These are phyloP conservation scores for Camponotus fellah DNA, from an alignment of 2,888 invertebrate species.

Conservation along the genomic window DNA sequence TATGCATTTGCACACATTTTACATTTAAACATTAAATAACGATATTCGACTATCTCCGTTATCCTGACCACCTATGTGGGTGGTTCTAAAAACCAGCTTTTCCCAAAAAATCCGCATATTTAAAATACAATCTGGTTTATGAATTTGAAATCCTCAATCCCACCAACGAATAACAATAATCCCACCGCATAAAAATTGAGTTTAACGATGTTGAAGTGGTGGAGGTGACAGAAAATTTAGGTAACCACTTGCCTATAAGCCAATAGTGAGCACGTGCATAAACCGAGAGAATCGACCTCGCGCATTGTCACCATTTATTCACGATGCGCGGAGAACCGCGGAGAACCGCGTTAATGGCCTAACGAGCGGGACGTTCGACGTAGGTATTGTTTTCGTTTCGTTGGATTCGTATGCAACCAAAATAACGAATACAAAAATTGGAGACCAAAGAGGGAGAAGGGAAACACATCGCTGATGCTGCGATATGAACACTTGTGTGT, in stretches of 20 bases:
- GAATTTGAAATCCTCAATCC: slow-evolving; percentile 29
- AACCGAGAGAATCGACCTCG: slow-evolving; percentile 45
- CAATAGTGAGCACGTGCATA: slow-evolving; percentile 33
- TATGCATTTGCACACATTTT: not conserved
- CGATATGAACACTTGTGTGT: slow-evolving; percentile 17
- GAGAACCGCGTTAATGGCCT: slow-evolving; percentile 52
- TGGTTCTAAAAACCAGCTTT: not conserved
- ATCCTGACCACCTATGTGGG: not conserved
- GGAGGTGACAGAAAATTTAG: slow-evolving; percentile 31
- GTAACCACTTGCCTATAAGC: slow-evolving; percentile 25
- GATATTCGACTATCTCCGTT: not conserved
- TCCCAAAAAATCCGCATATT: not conserved
- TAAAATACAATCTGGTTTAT: slow-evolving; percentile 29
- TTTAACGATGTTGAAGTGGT: slow-evolving; percentile 29
- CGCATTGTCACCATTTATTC: slow-evolving; percentile 52
- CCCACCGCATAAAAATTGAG: slow-evolving; percentile 29
- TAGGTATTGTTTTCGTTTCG: slow-evolving; percentile 54
- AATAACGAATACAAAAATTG: slow-evolving; percentile 37
- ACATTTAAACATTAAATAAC: not conserved
- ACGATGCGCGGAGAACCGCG: slow-evolving; percentile 42
- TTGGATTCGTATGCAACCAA: slow-evolving; percentile 43
- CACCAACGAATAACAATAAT: slow-evolving; percentile 30
- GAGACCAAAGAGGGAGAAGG: not conserved
- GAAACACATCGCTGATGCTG: slow-evolving; percentile 6
- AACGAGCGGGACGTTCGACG: slow-evolving; percentile 38